Evolutionary conservation across 2,797 vertebrate species (phyloP).

Genomic region (Danio jaintianensis): DNA sequence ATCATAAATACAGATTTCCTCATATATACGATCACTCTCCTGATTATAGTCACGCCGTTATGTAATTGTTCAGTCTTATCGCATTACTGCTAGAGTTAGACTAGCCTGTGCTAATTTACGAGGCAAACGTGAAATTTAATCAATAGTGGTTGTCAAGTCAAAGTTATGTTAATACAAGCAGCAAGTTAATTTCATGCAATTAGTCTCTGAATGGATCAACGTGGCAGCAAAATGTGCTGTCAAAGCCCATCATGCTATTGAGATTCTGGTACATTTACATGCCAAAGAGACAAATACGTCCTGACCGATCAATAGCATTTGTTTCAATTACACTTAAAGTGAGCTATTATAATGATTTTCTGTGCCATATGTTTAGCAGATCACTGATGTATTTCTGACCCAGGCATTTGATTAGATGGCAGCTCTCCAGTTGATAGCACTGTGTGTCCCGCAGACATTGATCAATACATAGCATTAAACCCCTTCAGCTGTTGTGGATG

Average conservation of each 20-base stretch:
- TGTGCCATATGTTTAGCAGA: conserved; percentile 60
- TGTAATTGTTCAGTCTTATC: not conserved
- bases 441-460: conserved; percentile 60
- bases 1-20: not conserved
- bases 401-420: conserved; percentile 66
- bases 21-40: not conserved
- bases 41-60: not conserved
- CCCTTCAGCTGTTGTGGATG: conserved; percentile 43
- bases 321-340: conserved; percentile 77
- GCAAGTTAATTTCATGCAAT: conserved; percentile 31
- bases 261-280: conserved; percentile 70
- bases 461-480: conserved; percentile 65
- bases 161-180: conserved; percentile 22
- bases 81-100: not conserved
- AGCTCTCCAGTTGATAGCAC: conserved; percentile 55
- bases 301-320: conserved; percentile 71
- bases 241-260: conserved; percentile 67
- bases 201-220: not conserved
- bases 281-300: conserved; percentile 64
- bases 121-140: not conserved
- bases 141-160: conserved; percentile 4
- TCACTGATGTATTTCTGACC: conserved; percentile 58
- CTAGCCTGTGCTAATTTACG: not conserved
- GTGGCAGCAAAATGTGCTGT: conserved; percentile 65
- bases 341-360: conserved; percentile 66